phyloP scores from a whole-genome alignment of 2,113 vertebrate species.

The Pagrus major region DNA sequence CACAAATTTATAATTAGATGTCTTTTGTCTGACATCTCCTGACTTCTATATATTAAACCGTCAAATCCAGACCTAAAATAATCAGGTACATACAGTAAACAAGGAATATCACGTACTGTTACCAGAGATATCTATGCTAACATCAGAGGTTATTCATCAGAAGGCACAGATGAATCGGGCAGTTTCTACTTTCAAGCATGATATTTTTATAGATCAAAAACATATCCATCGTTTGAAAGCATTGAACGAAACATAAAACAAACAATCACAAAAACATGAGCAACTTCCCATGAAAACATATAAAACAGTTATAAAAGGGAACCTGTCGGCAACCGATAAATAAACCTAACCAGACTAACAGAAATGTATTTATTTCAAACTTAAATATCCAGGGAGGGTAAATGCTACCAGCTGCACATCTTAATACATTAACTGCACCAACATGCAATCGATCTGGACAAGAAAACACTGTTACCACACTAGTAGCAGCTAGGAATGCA shows the following conservation, averaged over 20 bases:
- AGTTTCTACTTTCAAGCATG: conserved; percentile 57
- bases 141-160: not conserved
- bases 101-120: not conserved
- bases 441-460: conserved; percentile 74
- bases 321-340: conserved; percentile 37
- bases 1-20: not conserved
- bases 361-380: conserved; percentile 36
- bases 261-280: conserved; percentile 68
- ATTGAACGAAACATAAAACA: conserved; percentile 66
- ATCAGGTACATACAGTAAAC: not conserved
- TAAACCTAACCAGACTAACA: conserved; percentile 47
- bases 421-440: conserved; percentile 59
- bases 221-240: conserved; percentile 72
- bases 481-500: conserved; percentile 51
- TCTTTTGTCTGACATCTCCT: not conserved
- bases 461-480: conserved; percentile 62
- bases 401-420: conserved; percentile 75
- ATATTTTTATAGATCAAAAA: conserved; percentile 79
- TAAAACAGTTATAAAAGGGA: conserved; percentile 70
- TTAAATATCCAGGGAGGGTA: conserved; percentile 51
- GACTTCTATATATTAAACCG: not conserved
- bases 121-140: not conserved
- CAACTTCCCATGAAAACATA: conserved; percentile 68
- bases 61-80: not conserved
- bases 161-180: conserved; percentile 3